Base-by-base conservation (phyloP, 2,888 invertebrate species). In the Dioctria linearis region DNA sequence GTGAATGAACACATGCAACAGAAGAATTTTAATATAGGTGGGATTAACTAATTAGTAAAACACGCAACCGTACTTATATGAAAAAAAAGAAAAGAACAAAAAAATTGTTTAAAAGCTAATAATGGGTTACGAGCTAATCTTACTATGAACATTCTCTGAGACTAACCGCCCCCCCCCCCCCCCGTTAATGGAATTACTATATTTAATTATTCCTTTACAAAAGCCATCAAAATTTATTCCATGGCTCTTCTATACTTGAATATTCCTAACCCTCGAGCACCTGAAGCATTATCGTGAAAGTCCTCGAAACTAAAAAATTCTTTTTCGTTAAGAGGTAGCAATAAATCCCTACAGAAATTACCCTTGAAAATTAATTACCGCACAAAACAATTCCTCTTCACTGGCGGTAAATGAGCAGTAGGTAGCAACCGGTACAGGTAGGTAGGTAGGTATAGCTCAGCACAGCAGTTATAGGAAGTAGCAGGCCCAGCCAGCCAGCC, bases 331-430 rank as follows among this genome's bases (percentile, higher is more conserved):
- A 25, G 37, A 49, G 63, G 46, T 63, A 46, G 76, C 63, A 76
- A 76, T 76, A 76, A 76, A 76, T 63, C 63, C 37, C 63, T 54
- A 25, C 49, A 43, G 76, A 76, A 76, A 76, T 63, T 49, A 76
- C 76, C 76, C 76, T 76, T 76, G 63, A 63, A 76, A 76, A 76
- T 76, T 76, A 76, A 76, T 76, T 76, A 76, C 76, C 76, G 63
- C 76, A 76, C 25, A 61, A 75, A 76, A 76, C 76, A 76, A 76
- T 76, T 46, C 63, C 63, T 57, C 63, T 61, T 63, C n/a, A 43
- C 39, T 63, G 76, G 63, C 76, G 61, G 61, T 49, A 13, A 57
- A 76, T 39, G 63, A 63, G 49, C 37, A 76, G 42, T 25, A 25
- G 25, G 25, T 25, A 25, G 1, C 25, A 2, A 25, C 2, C 25